Evolutionary conservation across 1,140 invertebrate species (phyloP).

Genomic region (Sipha flava): DNA sequence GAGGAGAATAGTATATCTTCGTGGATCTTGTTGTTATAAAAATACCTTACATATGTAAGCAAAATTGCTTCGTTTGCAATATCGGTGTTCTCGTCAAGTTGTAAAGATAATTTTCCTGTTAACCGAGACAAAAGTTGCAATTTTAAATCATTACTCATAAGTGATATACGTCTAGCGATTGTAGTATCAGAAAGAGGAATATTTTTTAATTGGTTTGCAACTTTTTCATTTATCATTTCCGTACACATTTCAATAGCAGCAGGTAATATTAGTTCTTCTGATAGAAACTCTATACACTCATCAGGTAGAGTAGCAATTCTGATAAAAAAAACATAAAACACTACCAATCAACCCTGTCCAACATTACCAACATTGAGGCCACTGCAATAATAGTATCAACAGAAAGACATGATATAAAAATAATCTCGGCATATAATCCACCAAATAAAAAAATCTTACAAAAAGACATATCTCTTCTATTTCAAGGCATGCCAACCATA

Average conservation of each 20-base stretch:
- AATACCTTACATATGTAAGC: background rate
- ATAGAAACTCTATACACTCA: no score
- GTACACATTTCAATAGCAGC: background rate
- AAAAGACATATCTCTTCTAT: no score
- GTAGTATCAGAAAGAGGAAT: background rate
- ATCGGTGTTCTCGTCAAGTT: background rate
- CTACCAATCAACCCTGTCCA: no score
- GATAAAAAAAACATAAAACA: no score
- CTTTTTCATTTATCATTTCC: background rate
- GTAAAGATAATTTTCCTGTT: background rate
- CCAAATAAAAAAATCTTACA: no score
- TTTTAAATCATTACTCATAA: background rate
- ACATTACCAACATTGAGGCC: no score
- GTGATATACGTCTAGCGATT: background rate
- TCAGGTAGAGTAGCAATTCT: no score
- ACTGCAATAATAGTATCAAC: no score
- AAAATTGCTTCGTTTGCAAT: background rate
- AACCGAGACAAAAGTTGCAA: background rate
- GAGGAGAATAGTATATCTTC: background rate
- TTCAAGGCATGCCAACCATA: no score
- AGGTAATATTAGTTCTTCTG: constrained; percentile 32
- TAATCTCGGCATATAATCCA: no score
- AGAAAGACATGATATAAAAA: no score
- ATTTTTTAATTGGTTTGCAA: constrained; percentile 3
- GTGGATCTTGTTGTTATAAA: background rate